Evolutionary conservation across 2,113 vertebrate genomes (phyloP), one percentile per base, ranked within the genome.

Genomic region (Indicator indicator): DNA sequence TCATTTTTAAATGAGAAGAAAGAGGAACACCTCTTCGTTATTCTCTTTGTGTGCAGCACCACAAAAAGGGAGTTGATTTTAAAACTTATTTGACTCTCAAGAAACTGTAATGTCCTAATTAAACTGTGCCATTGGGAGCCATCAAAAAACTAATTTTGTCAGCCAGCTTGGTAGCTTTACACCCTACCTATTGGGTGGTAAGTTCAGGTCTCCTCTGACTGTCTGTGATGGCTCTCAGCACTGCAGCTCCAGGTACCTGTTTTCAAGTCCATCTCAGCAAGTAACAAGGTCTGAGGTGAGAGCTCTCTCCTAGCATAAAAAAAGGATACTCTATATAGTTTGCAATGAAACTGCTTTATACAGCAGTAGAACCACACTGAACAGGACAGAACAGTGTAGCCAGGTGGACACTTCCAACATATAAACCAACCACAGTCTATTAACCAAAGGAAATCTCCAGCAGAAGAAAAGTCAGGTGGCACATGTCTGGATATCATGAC

Each of bases 401-500:
- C 68, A 59, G 65, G 19, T 23, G 17, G 32, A 52, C 4, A 2
- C 9, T 52, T 46, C 26, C 50, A 50, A 5, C 28, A 15, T 12
- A n/a, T 28, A 40, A 75, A 58, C 9, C 8, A 72, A n/a, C 13
- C 0, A 0, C 3, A 52, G 40, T 24, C 36, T 14, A 15, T 18
- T 32, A 50, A 18, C 18, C 46, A 42, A 48, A 78, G 44, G 58
- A 50, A 36, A 46, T n/a, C 44, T 70, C 24, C 52, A n/a, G 1
- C 1, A 2, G 44, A 80, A 44, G 21, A 56, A 32, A 9, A 56
- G 20, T 18, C 11, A 67, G 23, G 36, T 4, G 58, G 19, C 32
- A 33, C 6, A 1, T 4, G 28, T 26, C 64, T 1, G 0, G 9
- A 2, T 7, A 24, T 16, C 20, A 12, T 3, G 26, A 10, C 32